Evolutionary conservation across 1,140 invertebrate species (phyloP), one percentile per base, ranked within the genome.

Genomic region (Drosophila sucinea): DNA sequence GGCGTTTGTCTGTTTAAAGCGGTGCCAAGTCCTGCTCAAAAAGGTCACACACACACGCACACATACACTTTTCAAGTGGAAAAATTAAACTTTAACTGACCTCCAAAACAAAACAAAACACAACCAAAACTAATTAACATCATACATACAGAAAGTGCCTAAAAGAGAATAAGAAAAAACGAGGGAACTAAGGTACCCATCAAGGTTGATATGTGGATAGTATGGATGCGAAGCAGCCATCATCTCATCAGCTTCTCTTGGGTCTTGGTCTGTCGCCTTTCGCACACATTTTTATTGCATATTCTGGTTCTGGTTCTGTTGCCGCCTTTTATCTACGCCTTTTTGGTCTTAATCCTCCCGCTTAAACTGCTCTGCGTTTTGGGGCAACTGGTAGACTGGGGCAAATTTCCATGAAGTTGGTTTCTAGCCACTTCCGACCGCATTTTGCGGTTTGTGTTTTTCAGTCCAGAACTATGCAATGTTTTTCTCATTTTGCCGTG

Each of bases 211-310:
- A 51, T 25, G 17, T 10, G 23, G 38, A 40, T 3, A 17, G 11
- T 2, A 41, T n/a, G 11, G 11, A 17, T 41, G 40, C n/a, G 38
- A 17, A n/a, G 41, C 55, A 35, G 64, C 33, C 60, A 38, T 40
- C 55, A 23, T 57, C 67, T 61, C 65, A 57, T 75, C 72, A 57
- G 60, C 41, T 64, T 60, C 56, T 57, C 55, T 64, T 60, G 25
- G 29, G 32, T 58, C 73, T 62, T 58, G 62, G 60, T 54, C 44
- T 61, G 57, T 40, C 58, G 60, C 66, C 35, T 76, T 83, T 74
- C 57, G 67, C 78, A 70, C 78, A 77, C 74, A 82, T 76, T 81
- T 86, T 85, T 85, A 86, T 85, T 82, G 79, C 79, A 87, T 79
- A 75, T 76, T 86, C 56, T 87, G 71, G 44, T 51, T 27, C 61